Base-by-base conservation (phyloP, 1,140 invertebrate species). In the Trichoplusia ni region DNA sequence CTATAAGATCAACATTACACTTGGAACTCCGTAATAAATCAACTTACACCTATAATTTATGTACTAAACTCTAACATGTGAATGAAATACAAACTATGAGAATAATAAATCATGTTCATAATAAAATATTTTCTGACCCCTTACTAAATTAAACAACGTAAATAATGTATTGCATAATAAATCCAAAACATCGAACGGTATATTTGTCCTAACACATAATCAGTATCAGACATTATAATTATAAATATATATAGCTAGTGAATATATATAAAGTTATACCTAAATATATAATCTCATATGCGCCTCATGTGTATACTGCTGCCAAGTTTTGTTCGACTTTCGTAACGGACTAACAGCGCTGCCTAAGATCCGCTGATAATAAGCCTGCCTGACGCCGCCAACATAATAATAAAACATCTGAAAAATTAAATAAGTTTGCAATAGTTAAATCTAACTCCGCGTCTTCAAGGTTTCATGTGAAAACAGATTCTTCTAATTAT, bases 321-420 rank as follows among this genome's bases (percentile, higher is more conserved):
- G 38, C 56, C 42, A 27, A 60, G 29, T 46, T 35, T 60, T 31
- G 40, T 47, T 60, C 40, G 13, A 60, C 42, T 60, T 60, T 60
- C 47, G 56, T 9, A 60, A 46, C n/a, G n/a, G n/a, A n/a, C 56
- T 61, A 61, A 61, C 14, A 47, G 33, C 42, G 56, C 56, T 60
- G 40, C 56, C 56, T 60, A 60, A 33, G 40, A 33, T 46, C 42
- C 56, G 56, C 13, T 46, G 56, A 14, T 63, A 58, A 67, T 58
- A 63, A 63, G 59, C 65, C 65, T 67, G 65, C 65, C 65, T 67
- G 65, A 56, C 44, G 65, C 14, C 69, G 53, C 69, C 68, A 62
- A 70, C 69, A 49, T 61, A 49, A 60, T 56, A 71, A 60, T 63
- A 71, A 71, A 35, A 60, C 33, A 71, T 71, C 69, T 71, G 69